A percentile compares a stretch with the other conserved stretches of the same genome.
These are phyloP conservation scores for Eidolon dupreanum DNA, from an alignment of 2,797 vertebrate genomes.

Conservation along the genomic window DNA sequence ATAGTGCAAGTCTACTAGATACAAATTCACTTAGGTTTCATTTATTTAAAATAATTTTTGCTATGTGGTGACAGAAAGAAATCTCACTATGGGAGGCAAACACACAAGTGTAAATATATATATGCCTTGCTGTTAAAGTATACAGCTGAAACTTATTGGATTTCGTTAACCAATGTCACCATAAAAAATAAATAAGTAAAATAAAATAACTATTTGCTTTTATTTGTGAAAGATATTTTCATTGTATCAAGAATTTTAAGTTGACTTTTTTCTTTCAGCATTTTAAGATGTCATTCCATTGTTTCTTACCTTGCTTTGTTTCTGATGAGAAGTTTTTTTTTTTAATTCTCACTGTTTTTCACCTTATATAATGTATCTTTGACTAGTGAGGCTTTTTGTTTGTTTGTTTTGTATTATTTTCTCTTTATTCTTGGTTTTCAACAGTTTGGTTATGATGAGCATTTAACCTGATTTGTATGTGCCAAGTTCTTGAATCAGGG, in stretches of 20 bases:
- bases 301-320: background rate
- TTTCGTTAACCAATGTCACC: too few species aligned
- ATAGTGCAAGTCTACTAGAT: background rate
- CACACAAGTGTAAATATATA: too few species aligned
- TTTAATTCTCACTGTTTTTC: background rate
- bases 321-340: background rate
- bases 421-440: background rate
- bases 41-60: background rate
- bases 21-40: background rate
- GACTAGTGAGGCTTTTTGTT: background rate
- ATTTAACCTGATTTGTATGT: background rate
- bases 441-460: background rate
- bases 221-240: background rate
- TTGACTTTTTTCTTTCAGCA: background rate
- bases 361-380: background rate
- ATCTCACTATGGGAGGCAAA: too few species aligned
- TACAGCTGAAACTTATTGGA: too few species aligned
- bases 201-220: background rate
- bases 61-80: too few species aligned
- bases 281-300: background rate
- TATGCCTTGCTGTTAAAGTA: too few species aligned
- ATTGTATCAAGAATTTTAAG: background rate
- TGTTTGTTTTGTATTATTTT: background rate
- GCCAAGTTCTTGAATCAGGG: background rate
- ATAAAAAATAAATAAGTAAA: too few species aligned